Base-by-base conservation (phyloP, 1,140 invertebrate species). In the Papilio polyxenes region DNA sequence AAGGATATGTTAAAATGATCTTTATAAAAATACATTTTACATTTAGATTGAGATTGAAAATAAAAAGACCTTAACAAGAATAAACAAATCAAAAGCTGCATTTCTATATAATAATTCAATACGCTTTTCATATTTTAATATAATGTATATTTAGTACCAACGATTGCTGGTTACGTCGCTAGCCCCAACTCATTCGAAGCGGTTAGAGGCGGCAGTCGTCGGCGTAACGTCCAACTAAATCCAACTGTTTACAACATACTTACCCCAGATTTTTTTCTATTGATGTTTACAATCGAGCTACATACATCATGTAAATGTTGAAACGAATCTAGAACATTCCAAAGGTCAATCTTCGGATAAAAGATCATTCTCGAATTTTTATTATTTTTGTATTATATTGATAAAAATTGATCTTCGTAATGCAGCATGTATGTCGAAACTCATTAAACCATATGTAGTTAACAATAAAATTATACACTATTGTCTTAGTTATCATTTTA, bases 161-260 rank as follows among this genome's bases (percentile, higher is more conserved):
- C 40, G 76, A 82, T 76, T 74, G 80, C 69, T 75, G 56, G 80
- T 83, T 87, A 84, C 83, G 75, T 79, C 69, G 69, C 74, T 85
- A 85, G 86, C 83, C 81, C 81, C 84, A 72, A 72, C 65, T 20
- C 13, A 72, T 86, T 85, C 65, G 81, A 86, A 84, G 84, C 85
- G 85, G 85, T 86, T 87, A 69, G 79, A 81, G 83, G 85, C 83
- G 80, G 81, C 75, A 40, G 72, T 49, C 81, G 75, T 69, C 76
- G 75, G 65, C 78, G 75, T 80, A 53, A 44, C 15, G 15, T 51
- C 59, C 37, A 62, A 49, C 72, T 75, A 82, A 59, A 48, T 82
- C 17, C 40, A 20, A 56, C 72, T 56, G 72, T 82, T 77, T 77
- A 53, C 75, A 77, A 77, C 48, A 77, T 77, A 56, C 75, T 53